A percentile compares a stretch with the other conserved stretches of the same genome.
phyloP scores from a whole-genome alignment of 1,140 invertebrate species.

The Brachionus asplanchnoidis region DNA sequence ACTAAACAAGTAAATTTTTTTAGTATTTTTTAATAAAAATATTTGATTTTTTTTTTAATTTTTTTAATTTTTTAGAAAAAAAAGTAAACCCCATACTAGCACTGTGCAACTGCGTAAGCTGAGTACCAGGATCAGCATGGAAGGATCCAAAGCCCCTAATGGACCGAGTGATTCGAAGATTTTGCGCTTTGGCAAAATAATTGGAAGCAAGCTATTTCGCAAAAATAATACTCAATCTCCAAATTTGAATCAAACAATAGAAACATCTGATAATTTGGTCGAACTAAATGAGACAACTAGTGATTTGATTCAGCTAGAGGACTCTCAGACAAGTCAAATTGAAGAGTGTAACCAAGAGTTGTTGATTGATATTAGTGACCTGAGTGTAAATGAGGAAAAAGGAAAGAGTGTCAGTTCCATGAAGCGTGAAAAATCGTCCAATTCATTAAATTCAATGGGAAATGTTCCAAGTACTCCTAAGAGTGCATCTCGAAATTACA shows the following conservation, averaged over 20 bases:
- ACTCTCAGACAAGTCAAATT: not conserved
- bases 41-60: not conserved
- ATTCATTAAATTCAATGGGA: conserved; percentile 13
- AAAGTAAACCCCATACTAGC: not conserved
- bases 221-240: not conserved
- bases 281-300: not conserved
- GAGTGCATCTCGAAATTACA: not conserved
- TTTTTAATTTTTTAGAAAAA: not conserved
- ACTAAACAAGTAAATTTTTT: not conserved
- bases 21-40: not conserved
- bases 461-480: not conserved
- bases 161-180: not conserved
- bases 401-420: not conserved
- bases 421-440: not conserved
- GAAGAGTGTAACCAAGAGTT: not conserved
- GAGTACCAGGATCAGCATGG: not conserved
- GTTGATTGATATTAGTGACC: not conserved
- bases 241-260: not conserved
- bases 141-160: not conserved
- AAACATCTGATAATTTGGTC: not conserved
- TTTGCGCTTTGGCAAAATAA: not conserved
- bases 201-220: not conserved
- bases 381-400: not conserved
- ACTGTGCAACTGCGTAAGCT: not conserved
- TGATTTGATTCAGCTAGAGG: not conserved